These are phyloP conservation scores for Drosophila insularis DNA, from an alignment of 1,140 invertebrate genomes.

Conservation along the genomic window DNA sequence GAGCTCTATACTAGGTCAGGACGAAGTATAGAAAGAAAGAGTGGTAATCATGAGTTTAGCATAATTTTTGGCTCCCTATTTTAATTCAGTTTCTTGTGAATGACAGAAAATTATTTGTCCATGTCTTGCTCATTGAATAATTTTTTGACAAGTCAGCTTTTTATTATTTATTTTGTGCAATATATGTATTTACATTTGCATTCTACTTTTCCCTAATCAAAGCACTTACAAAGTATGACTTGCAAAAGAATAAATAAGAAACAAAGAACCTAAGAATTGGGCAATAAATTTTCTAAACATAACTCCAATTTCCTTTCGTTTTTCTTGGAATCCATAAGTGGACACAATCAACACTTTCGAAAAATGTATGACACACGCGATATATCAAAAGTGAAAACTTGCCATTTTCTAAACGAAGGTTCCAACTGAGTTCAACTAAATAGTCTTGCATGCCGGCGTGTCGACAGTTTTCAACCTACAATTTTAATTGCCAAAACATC, in stretches of 20 bases:
- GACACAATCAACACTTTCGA: conserved; percentile 36
- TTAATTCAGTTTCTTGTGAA: no score
- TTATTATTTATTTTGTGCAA: no score
- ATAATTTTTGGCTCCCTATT: no score
- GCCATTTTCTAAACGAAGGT: neutral
- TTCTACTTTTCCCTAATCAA: no score
- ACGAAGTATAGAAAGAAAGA: no score
- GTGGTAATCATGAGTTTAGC: no score
- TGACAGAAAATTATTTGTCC: no score
- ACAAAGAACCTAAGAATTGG: neutral
- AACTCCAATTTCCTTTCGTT: conserved; percentile 12
- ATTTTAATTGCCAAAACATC: conserved; percentile 69
- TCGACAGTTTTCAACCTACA: conserved; percentile 71
- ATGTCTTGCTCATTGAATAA: no score
- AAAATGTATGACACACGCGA: conserved; percentile 36
- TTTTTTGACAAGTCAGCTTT: no score
- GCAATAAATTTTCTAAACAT: neutral
- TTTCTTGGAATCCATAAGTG: conserved; percentile 50
- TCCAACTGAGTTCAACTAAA: conserved; percentile 40
- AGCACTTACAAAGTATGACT: no score
- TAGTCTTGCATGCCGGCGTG: conserved; percentile 60
- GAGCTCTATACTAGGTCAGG: no score
- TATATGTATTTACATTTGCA: no score
- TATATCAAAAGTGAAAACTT: conserved; percentile 18
- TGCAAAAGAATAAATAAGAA: neutral